Evolutionary conservation across 2,113 vertebrate species (phyloP).

Genomic region (Octodon degus): DNA sequence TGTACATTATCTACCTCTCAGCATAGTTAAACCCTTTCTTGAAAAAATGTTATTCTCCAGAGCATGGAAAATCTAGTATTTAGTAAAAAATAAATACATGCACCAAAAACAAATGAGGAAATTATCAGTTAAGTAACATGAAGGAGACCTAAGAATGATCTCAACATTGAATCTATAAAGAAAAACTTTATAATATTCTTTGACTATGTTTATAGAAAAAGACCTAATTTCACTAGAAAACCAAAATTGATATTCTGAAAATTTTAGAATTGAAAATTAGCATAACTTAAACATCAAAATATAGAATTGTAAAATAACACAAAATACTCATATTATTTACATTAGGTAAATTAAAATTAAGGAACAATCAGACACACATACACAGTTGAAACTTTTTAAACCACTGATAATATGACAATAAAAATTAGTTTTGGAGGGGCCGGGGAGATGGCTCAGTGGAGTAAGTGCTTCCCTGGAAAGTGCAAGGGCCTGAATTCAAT

Average conservation of each 20-base stretch:
- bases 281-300: neutral
- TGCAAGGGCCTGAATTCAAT: no score
- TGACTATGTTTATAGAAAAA: neutral
- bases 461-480: no score
- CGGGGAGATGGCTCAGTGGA: no score
- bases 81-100: neutral
- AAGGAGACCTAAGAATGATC: neutral
- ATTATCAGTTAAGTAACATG: neutral
- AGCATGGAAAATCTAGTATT: neutral
- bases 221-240: neutral
- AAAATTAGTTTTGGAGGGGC: neutral
- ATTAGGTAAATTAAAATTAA: neutral
- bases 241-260: neutral
- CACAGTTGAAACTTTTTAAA: slow-evolving; percentile 18
- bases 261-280: slow-evolving; percentile 10
- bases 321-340: neutral
- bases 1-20: neutral
- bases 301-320: neutral
- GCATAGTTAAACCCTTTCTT: neutral
- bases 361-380: neutral
- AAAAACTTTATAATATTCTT: neutral
- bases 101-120: neutral
- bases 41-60: neutral
- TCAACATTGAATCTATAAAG: neutral
- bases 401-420: neutral